Conservation (phyloP, 2,888 invertebrate genomes). For the Timandra comae region DNA sequence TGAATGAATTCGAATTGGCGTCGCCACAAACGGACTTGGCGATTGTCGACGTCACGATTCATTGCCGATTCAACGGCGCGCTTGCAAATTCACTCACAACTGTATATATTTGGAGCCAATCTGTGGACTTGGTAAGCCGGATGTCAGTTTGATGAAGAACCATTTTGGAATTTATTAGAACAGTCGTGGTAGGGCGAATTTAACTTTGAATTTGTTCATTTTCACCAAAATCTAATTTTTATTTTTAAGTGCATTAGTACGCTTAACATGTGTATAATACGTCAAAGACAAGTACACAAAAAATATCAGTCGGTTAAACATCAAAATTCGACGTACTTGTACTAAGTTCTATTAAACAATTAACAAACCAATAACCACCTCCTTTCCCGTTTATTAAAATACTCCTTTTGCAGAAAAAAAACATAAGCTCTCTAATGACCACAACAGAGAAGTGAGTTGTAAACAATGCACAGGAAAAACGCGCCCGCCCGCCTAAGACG, state of each 20-base stretch:
- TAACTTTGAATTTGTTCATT: too few relatives aligned
- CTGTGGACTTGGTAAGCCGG: constrained; percentile 23
- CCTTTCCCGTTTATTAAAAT: too few relatives aligned
- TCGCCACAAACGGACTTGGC: constrained; percentile 63
- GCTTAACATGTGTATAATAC: too few relatives aligned
- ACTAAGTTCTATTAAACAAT: too few relatives aligned
- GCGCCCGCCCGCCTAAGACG: constrained; percentile 34
- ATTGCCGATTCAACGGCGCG: constrained; percentile 38
- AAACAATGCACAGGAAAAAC: constrained; percentile 12
- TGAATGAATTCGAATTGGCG: constrained; percentile 60
- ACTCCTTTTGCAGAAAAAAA: too few relatives aligned
- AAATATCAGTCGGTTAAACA: too few relatives aligned
- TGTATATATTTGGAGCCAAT: constrained; percentile 37
- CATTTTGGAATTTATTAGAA: constrained; percentile 1
- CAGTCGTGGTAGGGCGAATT: too few relatives aligned
- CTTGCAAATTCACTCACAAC: constrained; percentile 53
- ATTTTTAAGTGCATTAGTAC: constrained; percentile 8
- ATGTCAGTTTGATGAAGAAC: constrained; percentile 14
- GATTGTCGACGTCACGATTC: constrained; percentile 66
- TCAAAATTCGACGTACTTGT: too few relatives aligned
- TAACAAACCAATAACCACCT: too few relatives aligned
- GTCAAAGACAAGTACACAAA: too few relatives aligned
- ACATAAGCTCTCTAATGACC: constrained; percentile 2
- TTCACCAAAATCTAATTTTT: background rate
- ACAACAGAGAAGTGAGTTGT: background rate